A percentile compares a stretch with the other conserved stretches of the same genome.
These are phyloP conservation scores for Manacus vitellinus DNA, from an alignment of 2,113 vertebrate species.

Conservation along the genomic window DNA sequence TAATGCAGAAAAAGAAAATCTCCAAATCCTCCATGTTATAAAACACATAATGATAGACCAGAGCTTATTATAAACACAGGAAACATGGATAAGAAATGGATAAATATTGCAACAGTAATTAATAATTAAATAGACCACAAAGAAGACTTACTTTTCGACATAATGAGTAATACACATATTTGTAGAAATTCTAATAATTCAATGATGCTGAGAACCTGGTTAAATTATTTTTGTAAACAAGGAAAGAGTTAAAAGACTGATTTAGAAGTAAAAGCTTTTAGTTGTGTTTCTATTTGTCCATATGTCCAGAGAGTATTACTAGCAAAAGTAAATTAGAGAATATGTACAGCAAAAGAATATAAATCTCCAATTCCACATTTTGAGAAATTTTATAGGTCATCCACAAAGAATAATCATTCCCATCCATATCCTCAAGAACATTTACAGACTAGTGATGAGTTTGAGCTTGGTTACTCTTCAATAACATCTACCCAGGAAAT, in stretches of 20 bases:
- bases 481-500: not conserved
- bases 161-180: not conserved
- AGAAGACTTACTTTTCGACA: not conserved
- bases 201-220: not conserved
- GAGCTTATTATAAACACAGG: not conserved
- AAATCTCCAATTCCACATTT: not conserved
- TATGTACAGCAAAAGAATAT: not conserved
- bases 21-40: not conserved
- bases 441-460: not conserved
- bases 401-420: not conserved
- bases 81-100: not conserved
- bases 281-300: not conserved
- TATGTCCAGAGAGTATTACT: not conserved
- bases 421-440: not conserved
- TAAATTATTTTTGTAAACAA: not conserved
- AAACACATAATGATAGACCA: not conserved
- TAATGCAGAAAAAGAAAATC: not conserved
- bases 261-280: not conserved
- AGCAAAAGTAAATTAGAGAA: not conserved
- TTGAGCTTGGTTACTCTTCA: not conserved
- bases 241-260: not conserved
- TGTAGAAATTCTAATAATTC: not conserved
- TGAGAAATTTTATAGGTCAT: not conserved
- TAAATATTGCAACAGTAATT: not conserved
- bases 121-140: not conserved